A percentile compares a stretch with the other conserved stretches of the same genome.
phyloP scores from a whole-genome alignment of 2,113 vertebrate genomes.

The Euleptes europaea region DNA sequence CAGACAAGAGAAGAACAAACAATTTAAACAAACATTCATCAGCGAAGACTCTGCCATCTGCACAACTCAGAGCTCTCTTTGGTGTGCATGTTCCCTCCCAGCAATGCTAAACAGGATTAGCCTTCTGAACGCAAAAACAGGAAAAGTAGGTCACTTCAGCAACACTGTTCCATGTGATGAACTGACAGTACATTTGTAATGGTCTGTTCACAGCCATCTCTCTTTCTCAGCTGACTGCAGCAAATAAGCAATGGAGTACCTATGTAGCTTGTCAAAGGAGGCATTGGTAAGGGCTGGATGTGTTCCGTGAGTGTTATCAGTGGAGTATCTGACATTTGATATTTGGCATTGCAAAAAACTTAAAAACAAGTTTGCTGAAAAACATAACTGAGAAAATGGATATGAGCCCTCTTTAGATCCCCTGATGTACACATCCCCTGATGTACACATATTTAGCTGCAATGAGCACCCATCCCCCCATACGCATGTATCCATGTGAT shows the following conservation, averaged over 20 bases:
- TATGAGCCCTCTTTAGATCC: too few species aligned
- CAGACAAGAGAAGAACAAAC: constrained; percentile 63
- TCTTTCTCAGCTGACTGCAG: not conserved
- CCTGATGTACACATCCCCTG: too few species aligned
- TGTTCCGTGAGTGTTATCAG: not conserved
- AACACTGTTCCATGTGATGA: constrained; percentile 53
- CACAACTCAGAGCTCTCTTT: constrained; percentile 60
- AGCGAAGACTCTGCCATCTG: constrained; percentile 68
- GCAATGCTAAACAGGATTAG: constrained; percentile 76
- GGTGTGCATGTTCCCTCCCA: constrained; percentile 58
- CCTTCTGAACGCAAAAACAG: constrained; percentile 66
- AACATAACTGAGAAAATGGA: too few species aligned
- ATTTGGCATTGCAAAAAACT: not conserved
- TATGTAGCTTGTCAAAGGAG: not conserved
- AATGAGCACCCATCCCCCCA: too few species aligned
- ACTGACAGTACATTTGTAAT: constrained; percentile 36
- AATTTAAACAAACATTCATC: constrained; percentile 64
- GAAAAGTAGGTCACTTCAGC: constrained; percentile 78
- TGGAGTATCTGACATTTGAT: not conserved
- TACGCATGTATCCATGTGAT: too few species aligned
- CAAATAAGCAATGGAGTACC: not conserved
- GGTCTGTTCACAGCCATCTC: constrained; percentile 40
- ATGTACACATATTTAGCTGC: too few species aligned
- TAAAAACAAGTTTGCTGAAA: not conserved
- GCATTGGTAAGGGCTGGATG: not conserved